Conservation (phyloP, 2,888 invertebrate genomes). For the Folsomia manolachei region DNA sequence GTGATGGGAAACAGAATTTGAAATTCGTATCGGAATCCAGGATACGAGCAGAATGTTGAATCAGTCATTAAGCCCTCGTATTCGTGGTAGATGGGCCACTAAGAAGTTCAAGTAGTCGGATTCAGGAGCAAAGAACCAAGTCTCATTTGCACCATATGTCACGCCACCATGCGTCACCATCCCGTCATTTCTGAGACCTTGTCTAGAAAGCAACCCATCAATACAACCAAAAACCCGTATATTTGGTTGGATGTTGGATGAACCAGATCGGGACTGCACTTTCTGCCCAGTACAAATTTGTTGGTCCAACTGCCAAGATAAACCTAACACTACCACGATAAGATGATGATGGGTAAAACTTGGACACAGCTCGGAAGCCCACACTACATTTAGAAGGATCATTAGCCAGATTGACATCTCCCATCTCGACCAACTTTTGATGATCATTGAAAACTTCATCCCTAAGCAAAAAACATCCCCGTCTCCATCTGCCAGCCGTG, state of each 20-base stretch:
- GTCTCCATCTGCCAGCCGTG: too few relatives aligned
- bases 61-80: neutral
- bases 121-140: slow-evolving; percentile 38
- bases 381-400: slow-evolving; percentile 27
- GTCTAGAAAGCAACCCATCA: neutral
- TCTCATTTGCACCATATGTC: slow-evolving; percentile 50
- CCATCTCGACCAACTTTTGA: slow-evolving; percentile 31
- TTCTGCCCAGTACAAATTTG: too few relatives aligned
- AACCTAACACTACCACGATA: neutral
- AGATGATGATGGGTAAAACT: neutral
- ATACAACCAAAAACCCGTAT: neutral
- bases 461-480: neutral
- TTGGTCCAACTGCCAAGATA: too few relatives aligned
- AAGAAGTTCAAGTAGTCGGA: neutral
- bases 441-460: slow-evolving; percentile 36
- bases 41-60: slow-evolving; percentile 1
- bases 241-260: neutral
- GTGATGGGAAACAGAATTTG: neutral
- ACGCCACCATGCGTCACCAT: slow-evolving; percentile 45
- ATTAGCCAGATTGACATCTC: slow-evolving; percentile 41
- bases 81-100: neutral
- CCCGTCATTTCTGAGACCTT: slow-evolving; percentile 45
- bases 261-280: neutral
- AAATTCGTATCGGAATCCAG: slow-evolving; percentile 3
- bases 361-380: neutral